A percentile compares a stretch with the other conserved stretches of the same genome.
Conservation (phyloP, 2,888 invertebrate species). For the Chesias legatella region DNA sequence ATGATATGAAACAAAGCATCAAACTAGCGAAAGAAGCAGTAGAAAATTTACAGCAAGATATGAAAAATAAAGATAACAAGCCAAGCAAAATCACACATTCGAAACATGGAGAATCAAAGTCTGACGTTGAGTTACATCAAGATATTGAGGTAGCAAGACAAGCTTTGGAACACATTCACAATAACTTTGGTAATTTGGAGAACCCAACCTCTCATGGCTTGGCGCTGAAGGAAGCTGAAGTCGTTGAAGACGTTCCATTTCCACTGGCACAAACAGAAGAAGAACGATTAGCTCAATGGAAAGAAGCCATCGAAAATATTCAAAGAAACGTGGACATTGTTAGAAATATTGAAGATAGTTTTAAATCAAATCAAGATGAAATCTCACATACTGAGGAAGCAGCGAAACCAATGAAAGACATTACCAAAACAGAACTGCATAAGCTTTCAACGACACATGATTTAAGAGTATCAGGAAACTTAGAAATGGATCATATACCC, state of each 20-base stretch:
- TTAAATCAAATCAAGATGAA: conserved; percentile 33
- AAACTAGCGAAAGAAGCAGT: conserved; percentile 65
- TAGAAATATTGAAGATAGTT: conserved; percentile 61
- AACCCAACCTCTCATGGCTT: conserved; percentile 42
- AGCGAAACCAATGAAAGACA: not conserved
- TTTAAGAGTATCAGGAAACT: conserved; percentile 20
- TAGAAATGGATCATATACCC: conserved; percentile 13
- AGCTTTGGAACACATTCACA: conserved; percentile 55
- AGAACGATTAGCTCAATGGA: conserved; percentile 60
- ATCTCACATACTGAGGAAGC: conserved; percentile 7
- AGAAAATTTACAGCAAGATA: conserved; percentile 57
- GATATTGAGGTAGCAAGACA: conserved; percentile 58
- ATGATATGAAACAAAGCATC: conserved; percentile 59
- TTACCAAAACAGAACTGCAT: conserved; percentile 7
- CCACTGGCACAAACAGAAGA: conserved; percentile 44
- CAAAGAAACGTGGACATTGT: conserved; percentile 55
- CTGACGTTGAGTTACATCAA: conserved; percentile 51
- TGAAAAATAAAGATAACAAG: conserved; percentile 48
- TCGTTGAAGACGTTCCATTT: conserved; percentile 32
- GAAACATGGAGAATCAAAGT: conserved; percentile 35
- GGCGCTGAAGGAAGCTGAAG: conserved; percentile 33
- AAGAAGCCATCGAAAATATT: conserved; percentile 53
- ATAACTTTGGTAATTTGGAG: conserved; percentile 52
- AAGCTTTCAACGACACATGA: conserved; percentile 15
- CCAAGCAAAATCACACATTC: conserved; percentile 32